phyloP scores from a whole-genome alignment of 2,888 invertebrate genomes.

The Nemotelus pantherinus region DNA sequence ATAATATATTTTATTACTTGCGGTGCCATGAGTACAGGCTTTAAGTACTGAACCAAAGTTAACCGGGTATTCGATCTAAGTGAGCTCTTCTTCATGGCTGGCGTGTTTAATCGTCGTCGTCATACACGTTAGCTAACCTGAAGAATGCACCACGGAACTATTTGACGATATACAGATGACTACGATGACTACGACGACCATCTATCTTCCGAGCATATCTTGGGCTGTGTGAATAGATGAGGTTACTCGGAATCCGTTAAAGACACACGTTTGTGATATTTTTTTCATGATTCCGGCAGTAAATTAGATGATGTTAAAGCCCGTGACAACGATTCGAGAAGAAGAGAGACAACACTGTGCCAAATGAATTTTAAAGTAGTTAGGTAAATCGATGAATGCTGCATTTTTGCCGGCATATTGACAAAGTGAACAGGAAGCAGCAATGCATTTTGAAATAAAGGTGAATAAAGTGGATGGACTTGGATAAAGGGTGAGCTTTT shows the following conservation, averaged over 20 bases:
- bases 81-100: slow-evolving; percentile 30
- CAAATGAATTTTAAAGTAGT: too few relatives aligned
- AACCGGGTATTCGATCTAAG: not conserved
- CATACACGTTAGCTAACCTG: slow-evolving; percentile 11
- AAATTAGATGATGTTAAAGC: slow-evolving; percentile 46
- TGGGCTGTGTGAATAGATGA: slow-evolving; percentile 35
- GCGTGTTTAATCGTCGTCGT: slow-evolving; percentile 40
- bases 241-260: slow-evolving; percentile 47
- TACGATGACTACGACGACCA: not conserved
- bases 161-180: slow-evolving; percentile 18
- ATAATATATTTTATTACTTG: slow-evolving; percentile 26
- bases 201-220: slow-evolving; percentile 28
- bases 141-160: slow-evolving; percentile 41
- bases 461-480: too few relatives aligned
- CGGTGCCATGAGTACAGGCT: too few relatives aligned
- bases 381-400: too few relatives aligned
- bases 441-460: too few relatives aligned
- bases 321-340: too few relatives aligned
- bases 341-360: too few relatives aligned
- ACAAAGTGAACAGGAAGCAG: too few relatives aligned
- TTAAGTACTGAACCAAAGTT: slow-evolving; percentile 12
- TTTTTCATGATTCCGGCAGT: slow-evolving; percentile 49
- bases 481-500: too few relatives aligned
- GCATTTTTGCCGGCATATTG: too few relatives aligned
- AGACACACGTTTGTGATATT: slow-evolving; percentile 51